phyloP scores from a whole-genome alignment of 2,888 invertebrate species.

The Hydropsyche betteni region DNA sequence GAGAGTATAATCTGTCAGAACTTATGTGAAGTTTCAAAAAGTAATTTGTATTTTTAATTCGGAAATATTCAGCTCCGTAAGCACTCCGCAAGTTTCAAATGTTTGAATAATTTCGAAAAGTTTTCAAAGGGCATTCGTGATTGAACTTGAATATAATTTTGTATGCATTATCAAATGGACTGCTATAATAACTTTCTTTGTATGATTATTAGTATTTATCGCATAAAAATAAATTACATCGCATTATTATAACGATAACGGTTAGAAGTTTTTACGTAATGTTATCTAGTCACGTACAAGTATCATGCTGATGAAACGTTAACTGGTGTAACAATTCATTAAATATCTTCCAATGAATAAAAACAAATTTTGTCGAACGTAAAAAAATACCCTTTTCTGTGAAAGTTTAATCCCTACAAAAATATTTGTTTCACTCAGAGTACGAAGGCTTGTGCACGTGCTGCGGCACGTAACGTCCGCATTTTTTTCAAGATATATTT shows the following conservation, averaged over 20 bases:
- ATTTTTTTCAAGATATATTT: neutral
- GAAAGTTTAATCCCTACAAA: too few species aligned
- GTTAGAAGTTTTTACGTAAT: neutral
- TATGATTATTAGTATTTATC: too few species aligned
- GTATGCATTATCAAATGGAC: too few species aligned
- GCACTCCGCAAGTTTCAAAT: too few species aligned
- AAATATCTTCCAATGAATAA: neutral
- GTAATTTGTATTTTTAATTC: conserved; percentile 15
- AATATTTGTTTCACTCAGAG: too few species aligned
- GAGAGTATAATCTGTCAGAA: neutral
- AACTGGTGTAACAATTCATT: conserved; percentile 3
- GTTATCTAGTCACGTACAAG: conserved; percentile 19
- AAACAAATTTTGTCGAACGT: neutral
- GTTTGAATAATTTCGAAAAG: too few species aligned
- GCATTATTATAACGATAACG: neutral
- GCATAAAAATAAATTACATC: conserved; percentile 3
- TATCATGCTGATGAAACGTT: conserved; percentile 16
- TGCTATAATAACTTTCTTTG: too few species aligned
- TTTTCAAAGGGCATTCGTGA: too few species aligned
- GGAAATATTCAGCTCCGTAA: neutral
- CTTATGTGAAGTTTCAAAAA: neutral
- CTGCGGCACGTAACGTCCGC: too few species aligned
- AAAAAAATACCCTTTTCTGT: too few species aligned
- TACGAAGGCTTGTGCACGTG: too few species aligned
- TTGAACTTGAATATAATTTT: too few species aligned